A percentile compares a stretch with the other conserved stretches of the same genome.
phyloP scores from a whole-genome alignment of 2,888 invertebrate genomes.

The Tuta absoluta region DNA sequence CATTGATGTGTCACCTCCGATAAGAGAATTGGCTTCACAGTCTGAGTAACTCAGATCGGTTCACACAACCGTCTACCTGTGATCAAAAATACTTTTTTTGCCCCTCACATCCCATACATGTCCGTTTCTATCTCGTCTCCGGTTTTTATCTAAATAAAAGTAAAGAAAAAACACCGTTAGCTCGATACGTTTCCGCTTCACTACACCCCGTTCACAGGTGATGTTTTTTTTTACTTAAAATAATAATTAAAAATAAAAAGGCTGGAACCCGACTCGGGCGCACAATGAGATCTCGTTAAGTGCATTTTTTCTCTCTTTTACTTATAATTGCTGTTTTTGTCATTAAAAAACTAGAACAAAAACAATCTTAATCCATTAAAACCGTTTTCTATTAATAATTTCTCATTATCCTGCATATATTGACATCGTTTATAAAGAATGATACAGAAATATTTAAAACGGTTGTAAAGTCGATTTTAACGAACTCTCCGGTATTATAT shows the following conservation, averaged over 20 bases:
- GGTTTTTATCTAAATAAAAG: conserved; percentile 67
- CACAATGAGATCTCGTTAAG: conserved; percentile 70
- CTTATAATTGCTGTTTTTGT: conserved; percentile 53
- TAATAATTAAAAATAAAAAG: conserved; percentile 72
- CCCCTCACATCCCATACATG: conserved; percentile 68
- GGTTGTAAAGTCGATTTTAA: conserved; percentile 19
- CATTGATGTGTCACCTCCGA: conserved; percentile 11
- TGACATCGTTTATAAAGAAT: conserved; percentile 24
- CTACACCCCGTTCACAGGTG: conserved; percentile 75
- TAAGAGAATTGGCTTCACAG: conserved; percentile 1
- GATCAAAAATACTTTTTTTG: conserved; percentile 56
- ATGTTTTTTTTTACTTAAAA: conserved; percentile 64
- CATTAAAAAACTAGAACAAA: conserved; percentile 34
- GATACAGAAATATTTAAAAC: conserved; percentile 3
- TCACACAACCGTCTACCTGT: conserved; percentile 33
- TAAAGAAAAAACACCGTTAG: conserved; percentile 72
- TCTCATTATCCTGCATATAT: conserved; percentile 41
- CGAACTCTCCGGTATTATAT: conserved; percentile 43
- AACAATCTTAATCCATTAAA: conserved; percentile 35
- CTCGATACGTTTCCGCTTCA: conserved; percentile 76
- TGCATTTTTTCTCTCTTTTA: conserved; percentile 54
- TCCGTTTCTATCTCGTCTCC: conserved; percentile 68
- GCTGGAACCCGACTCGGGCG: conserved; percentile 48
- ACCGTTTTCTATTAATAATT: conserved; percentile 36
- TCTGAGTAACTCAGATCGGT: conserved; percentile 7